Evolutionary conservation across 2,888 invertebrate genomes (phyloP).

Genomic region (Liopterus haemorrhoidalis): DNA sequence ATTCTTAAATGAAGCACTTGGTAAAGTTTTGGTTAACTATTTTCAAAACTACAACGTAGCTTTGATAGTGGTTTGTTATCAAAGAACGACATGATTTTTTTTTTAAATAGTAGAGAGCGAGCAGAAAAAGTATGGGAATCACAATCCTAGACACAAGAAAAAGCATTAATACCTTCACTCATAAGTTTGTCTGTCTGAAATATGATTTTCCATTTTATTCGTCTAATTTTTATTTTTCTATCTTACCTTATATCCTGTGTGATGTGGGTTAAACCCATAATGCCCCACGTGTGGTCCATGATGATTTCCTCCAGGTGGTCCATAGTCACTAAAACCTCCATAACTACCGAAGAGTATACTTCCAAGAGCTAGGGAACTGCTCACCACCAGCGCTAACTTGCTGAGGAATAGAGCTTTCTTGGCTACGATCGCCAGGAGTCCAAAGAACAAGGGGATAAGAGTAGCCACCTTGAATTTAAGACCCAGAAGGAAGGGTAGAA

Average conservation of each 20-base stretch:
- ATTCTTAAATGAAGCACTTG: too few relatives aligned
- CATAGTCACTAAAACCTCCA: constrained; percentile 42
- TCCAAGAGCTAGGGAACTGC: constrained; percentile 61
- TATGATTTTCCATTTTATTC: too few relatives aligned
- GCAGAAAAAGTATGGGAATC: too few relatives aligned
- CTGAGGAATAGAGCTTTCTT: constrained; percentile 73
- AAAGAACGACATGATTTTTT: too few relatives aligned
- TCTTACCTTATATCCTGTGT: constrained; percentile 22
- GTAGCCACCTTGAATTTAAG: constrained; percentile 74
- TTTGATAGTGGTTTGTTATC: too few relatives aligned
- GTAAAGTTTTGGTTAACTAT: too few relatives aligned
- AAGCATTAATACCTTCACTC: too few relatives aligned
- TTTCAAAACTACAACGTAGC: too few relatives aligned
- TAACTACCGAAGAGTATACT: constrained; percentile 42
- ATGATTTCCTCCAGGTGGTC: constrained; percentile 37
- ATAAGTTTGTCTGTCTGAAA: too few relatives aligned
- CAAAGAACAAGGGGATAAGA: constrained; percentile 66
- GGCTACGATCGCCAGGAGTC: constrained; percentile 61
- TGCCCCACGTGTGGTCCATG: constrained; percentile 22
- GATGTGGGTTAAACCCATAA: constrained; percentile 20
- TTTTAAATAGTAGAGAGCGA: too few relatives aligned
- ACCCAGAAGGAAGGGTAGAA: constrained; percentile 73
- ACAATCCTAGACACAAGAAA: too few relatives aligned
- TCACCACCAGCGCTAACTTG: constrained; percentile 66
- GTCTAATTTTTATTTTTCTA: too few relatives aligned